phyloP scores from a whole-genome alignment of 1,140 invertebrate genomes.

The Caenorhabditis tropicalis region DNA sequence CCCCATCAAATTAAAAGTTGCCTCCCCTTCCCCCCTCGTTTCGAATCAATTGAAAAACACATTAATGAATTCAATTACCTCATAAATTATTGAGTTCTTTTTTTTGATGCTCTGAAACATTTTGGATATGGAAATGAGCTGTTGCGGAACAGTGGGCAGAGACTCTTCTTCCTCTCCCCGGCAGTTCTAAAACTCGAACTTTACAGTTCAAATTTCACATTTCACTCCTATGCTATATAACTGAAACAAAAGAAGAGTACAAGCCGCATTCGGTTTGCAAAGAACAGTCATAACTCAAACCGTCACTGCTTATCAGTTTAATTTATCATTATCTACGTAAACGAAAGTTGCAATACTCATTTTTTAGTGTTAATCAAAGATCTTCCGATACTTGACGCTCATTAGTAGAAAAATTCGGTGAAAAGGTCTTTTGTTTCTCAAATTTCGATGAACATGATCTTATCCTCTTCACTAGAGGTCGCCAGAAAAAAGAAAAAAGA shows the following conservation, averaged over 20 bases:
- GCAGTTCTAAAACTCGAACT: not conserved
- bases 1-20: constrained; percentile 40
- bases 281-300: constrained; percentile 31
- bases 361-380: not conserved
- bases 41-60: not conserved
- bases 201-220: constrained; percentile 7
- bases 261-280: not conserved
- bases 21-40: not conserved
- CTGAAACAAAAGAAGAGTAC: not conserved
- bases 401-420: constrained; percentile 21
- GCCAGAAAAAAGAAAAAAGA: not conserved
- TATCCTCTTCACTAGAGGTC: constrained; percentile 17
- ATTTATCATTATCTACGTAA: not conserved
- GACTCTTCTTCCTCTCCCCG: not conserved
- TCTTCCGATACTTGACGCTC: not conserved
- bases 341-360: not conserved
- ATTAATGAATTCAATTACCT: constrained; percentile 35
- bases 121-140: not conserved
- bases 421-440: not conserved
- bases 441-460: constrained; percentile 42
- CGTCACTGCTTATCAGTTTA: constrained; percentile 4
- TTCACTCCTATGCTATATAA: not conserved
- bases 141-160: not conserved
- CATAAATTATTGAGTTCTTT: not conserved
- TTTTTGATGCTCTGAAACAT: not conserved